Evolutionary conservation across 2,797 vertebrate genomes (phyloP), one percentile per base, ranked within the genome.

Genomic region (Hirundo rustica): DNA sequence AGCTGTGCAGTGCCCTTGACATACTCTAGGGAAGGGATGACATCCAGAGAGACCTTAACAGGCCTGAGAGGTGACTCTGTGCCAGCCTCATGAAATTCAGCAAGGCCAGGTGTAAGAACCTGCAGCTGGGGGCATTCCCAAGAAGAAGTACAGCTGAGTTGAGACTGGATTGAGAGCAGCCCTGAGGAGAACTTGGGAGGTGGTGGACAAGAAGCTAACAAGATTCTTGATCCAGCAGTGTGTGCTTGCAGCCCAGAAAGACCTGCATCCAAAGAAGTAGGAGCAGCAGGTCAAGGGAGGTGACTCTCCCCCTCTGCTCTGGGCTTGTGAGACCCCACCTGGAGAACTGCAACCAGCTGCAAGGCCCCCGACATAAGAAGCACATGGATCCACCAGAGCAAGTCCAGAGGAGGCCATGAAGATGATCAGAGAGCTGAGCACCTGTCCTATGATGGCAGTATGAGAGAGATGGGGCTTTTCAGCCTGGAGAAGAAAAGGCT

Each of bases 241-340:
- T 73, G 53, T 29, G 34, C 45, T 18, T 53, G 76, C 44, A 79
- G 32, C 45, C 45, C 60, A 79, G 60, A 51, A 88, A 73, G 23
- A 13, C 51, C 38, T 66, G 13, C 60, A 65, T 25, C 27, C 34
- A 70, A 77, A 72, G 27, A 51, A 60, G 2, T 11, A 3, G n/a
- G 67, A 73, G 53, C 13, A 51, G 9, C 38, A 45, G 14, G 29
- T 22, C 0, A 0, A 21, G 38, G n/a, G 23, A 60, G 11, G 21
- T 32, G 51, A 57, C 5, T 66, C 16, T 64, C 42, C 19, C 38
- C 13, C 13, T 53, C 45, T 65, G 14, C 53, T 51, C 68, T 48
- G 34, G 50, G 50, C 8, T 58, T 47, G 53, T 53, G 60, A 80
- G 29, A 51, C 20, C 44, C 20, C 29, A 34, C 23, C 45, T 21